These are phyloP conservation scores for Wiebesia pumilae DNA, from an alignment of 1,140 invertebrate species.

Conservation along the genomic window DNA sequence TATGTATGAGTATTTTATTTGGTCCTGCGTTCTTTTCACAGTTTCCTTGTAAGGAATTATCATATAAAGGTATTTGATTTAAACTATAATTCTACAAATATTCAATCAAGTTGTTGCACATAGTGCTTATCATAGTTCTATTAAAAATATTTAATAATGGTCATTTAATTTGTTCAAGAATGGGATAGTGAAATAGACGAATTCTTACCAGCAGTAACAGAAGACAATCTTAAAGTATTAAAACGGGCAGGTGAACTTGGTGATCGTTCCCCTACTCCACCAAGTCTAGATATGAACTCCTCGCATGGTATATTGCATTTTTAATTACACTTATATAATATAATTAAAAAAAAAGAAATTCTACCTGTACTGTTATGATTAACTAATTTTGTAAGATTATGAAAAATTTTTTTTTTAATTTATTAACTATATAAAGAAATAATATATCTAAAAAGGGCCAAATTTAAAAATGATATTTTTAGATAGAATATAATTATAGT, in stretches of 20 bases:
- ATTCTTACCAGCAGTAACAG: conserved; percentile 71
- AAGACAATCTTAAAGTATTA: conserved; percentile 71
- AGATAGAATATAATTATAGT: no score
- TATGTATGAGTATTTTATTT: conserved; percentile 61
- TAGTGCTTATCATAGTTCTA: background rate
- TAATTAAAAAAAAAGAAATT: background rate
- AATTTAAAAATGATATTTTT: no score
- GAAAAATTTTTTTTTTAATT: no score
- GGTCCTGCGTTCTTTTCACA: conserved; percentile 52
- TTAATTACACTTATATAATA: conserved; percentile 22
- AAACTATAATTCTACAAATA: no score
- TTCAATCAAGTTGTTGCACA: background rate
- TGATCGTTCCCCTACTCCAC: conserved; percentile 69
- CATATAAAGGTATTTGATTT: conserved; percentile 54
- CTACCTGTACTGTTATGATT: no score
- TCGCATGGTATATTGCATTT: conserved; percentile 61
- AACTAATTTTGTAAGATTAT: no score
- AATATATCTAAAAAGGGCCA: no score
- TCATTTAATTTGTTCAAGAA: conserved; percentile 58
- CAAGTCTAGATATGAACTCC: conserved; percentile 60
- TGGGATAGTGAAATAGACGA: conserved; percentile 73
- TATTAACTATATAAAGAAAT: no score
- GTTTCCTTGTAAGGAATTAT: conserved; percentile 29
- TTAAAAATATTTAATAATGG: background rate
- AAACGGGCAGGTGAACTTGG: conserved; percentile 69